Percentiles rank a stretch among this genome's conserved stretches.
These are phyloP conservation scores for Sylvilagus floridanus DNA, from an alignment of 2,797 vertebrate species.

Conservation along the genomic window DNA sequence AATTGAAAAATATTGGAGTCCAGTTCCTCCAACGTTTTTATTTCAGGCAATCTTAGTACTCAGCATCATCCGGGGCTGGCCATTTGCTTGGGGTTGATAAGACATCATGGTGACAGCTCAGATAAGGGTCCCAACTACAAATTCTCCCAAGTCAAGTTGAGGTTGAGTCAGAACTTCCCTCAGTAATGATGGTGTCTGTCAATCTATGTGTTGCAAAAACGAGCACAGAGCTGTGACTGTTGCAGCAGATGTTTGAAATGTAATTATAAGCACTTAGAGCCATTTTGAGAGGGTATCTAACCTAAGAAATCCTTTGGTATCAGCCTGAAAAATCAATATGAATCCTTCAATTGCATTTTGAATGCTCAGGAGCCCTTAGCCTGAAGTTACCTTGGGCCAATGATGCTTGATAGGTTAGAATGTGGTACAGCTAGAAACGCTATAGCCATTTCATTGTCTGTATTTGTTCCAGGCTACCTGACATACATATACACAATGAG, in stretches of 20 bases:
- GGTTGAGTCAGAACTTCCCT: constrained; percentile 64
- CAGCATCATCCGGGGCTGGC: neutral
- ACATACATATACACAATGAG: constrained; percentile 18
- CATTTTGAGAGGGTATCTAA: constrained; percentile 63
- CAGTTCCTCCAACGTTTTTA: neutral
- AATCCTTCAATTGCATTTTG: constrained; percentile 69
- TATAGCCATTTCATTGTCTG: neutral
- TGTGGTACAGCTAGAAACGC: neutral
- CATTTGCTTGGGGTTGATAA: constrained; percentile 74
- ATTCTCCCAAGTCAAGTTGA: constrained; percentile 50
- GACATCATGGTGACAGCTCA: constrained; percentile 68
- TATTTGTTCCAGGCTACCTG: neutral
- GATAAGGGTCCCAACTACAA: constrained; percentile 64
- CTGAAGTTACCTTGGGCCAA: constrained; percentile 53
- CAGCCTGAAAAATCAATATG: constrained; percentile 65
- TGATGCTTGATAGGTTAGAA: neutral
- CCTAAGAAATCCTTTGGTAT: constrained; percentile 52
- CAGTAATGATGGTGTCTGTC: constrained; percentile 69
- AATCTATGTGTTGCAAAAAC: constrained; percentile 58
- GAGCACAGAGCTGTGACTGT: constrained; percentile 64
- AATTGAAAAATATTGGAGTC: neutral
- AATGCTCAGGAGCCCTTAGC: constrained; percentile 41
- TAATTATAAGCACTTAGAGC: constrained; percentile 75
- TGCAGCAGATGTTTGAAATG: constrained; percentile 75
- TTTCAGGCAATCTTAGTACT: constrained; percentile 39